Percentiles rank a stretch among this genome's conserved stretches.
These are phyloP conservation scores for Adineta ricciae DNA, from an alignment of 2,888 invertebrate genomes.

Conservation along the genomic window DNA sequence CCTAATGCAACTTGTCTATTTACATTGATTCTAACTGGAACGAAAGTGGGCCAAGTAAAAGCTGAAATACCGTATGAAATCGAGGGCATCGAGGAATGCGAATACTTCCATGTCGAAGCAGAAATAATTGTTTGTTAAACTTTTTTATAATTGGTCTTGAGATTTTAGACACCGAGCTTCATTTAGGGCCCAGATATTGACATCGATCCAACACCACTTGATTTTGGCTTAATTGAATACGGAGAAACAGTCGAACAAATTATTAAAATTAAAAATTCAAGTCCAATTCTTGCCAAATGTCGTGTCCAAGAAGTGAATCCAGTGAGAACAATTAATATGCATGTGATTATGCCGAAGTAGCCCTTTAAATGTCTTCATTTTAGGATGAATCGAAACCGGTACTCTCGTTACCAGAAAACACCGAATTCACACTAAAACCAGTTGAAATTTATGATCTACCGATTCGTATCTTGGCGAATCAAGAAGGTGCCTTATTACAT, in stretches of 20 bases:
- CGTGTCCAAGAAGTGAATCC: background rate
- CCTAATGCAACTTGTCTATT: background rate
- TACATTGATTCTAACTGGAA: background rate
- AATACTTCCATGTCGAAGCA: background rate
- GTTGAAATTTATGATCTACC: background rate
- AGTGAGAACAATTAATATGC: background rate
- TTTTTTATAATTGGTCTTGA: background rate
- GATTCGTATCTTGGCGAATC: background rate
- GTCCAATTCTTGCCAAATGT: background rate
- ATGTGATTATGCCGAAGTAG: too few relatives aligned
- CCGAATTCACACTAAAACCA: background rate
- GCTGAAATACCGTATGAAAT: background rate
- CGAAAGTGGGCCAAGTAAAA: background rate
- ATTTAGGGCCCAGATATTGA: background rate
- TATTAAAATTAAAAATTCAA: background rate
- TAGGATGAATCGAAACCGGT: background rate
- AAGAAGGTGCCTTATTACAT: background rate
- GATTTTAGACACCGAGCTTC: background rate
- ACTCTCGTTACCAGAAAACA: background rate
- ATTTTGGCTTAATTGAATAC: constrained; percentile 4
- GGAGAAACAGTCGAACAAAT: background rate
- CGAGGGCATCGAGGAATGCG: background rate
- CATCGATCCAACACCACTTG: background rate
- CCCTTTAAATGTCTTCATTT: too few relatives aligned
- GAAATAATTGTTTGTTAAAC: background rate